Evolutionary conservation across 2,113 vertebrate species (phyloP).

Genomic region (Amphiprion percula): DNA sequence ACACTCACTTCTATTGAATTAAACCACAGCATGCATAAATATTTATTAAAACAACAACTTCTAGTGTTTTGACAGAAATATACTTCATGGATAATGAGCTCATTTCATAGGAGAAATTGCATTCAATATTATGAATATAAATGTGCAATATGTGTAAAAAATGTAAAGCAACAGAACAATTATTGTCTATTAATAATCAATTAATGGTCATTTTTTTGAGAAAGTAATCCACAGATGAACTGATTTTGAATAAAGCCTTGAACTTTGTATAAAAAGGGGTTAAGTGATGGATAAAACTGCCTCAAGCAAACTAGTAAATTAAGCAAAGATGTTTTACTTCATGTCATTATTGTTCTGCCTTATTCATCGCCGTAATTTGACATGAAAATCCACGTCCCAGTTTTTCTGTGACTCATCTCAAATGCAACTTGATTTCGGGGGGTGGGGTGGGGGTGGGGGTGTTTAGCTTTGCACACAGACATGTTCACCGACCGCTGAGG

Average conservation of each 20-base stretch:
- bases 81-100: too few relatives aligned
- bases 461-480: conserved; percentile 6
- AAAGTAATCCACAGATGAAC: neutral
- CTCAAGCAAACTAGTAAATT: neutral
- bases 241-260: neutral
- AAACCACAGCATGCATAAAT: too few relatives aligned
- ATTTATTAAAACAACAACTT: too few relatives aligned
- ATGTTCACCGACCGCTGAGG: conserved; percentile 54
- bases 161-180: too few relatives aligned
- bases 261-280: neutral
- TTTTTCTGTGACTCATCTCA: conserved; percentile 45
- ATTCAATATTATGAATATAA: too few relatives aligned
- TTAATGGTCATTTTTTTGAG: too few relatives aligned
- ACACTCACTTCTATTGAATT: too few relatives aligned
- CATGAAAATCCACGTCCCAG: conserved; percentile 23
- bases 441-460: neutral
- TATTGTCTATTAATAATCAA: too few relatives aligned
- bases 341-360: conserved; percentile 1
- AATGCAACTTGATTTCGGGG: conserved; percentile 26
- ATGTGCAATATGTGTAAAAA: too few relatives aligned
- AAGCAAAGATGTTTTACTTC: conserved; percentile 1
- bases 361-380: conserved; percentile 30
- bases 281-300: conserved; percentile 2
- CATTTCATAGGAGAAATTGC: too few relatives aligned
- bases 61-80: too few relatives aligned